These are phyloP conservation scores for Myrmecophaga tridactyla DNA, from an alignment of 2,113 vertebrate species.

Conservation along the genomic window DNA sequence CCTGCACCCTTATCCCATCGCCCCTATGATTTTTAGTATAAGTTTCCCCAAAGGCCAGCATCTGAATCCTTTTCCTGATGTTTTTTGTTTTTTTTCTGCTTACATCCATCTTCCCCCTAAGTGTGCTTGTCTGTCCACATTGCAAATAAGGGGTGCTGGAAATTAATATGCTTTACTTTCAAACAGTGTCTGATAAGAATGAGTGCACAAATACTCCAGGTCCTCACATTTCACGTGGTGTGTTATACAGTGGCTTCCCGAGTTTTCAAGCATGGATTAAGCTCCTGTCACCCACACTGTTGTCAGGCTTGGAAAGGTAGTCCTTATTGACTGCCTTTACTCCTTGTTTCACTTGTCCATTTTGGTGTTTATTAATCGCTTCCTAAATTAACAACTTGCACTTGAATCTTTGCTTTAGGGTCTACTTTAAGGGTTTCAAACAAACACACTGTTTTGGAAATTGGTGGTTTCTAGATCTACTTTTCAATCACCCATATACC, in stretches of 20 bases:
- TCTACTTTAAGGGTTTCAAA: background rate
- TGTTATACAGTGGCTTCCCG: background rate
- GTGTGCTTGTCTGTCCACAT: background rate
- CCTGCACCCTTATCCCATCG: background rate
- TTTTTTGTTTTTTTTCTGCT: background rate
- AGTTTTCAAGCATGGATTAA: background rate
- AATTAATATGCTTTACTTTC: background rate
- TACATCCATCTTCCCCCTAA: background rate
- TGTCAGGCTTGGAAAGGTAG: background rate
- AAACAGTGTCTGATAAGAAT: background rate
- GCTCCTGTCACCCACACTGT: background rate
- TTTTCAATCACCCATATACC: constrained; percentile 10
- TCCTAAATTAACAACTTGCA: background rate
- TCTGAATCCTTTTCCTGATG: background rate
- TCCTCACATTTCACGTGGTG: background rate
- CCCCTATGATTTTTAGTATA: background rate
- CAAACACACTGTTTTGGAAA: background rate
- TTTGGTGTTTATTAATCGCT: background rate
- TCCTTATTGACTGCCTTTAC: background rate
- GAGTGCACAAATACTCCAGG: background rate
- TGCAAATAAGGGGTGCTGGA: background rate
- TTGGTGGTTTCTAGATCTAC: background rate
- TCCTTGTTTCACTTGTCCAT: background rate
- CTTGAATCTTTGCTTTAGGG: background rate
- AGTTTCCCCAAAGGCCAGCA: background rate